Base-by-base conservation (phyloP, 2,113 vertebrate genomes). In the Podarcis raffonei region DNA sequence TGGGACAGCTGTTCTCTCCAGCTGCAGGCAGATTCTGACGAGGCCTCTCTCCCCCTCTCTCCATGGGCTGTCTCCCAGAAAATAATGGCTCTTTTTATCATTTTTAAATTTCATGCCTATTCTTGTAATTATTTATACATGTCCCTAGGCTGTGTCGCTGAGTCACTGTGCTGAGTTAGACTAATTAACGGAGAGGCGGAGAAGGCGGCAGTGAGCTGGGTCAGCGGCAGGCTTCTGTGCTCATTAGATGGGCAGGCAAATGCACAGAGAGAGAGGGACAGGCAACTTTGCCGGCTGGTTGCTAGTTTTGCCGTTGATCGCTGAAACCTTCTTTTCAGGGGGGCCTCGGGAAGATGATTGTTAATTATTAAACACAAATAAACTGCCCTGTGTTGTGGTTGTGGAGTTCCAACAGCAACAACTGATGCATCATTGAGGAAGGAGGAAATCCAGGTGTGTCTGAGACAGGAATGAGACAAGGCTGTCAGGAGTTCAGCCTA, bases 101-200 rank as follows among this genome's bases (percentile, higher is more conserved):
- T 42, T 39, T 86, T 66, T 42, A 42, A 85, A 83, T 75, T 84
- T 8, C 48, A 81, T 89, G 76, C 57, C 81, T 87, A 75, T 85
- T 81, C 83, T 74, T 74, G 62, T 77, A 81, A 84, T 88, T 84
- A 87, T 86, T 68, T 66, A 57, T 66, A 62, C 12, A 42, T 86
- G 83, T 79, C 85, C 85, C 79, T 32, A 12, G 74, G 82, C 87
- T 30, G 65, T 80, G 88, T 32, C 11, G 6, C 42, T 80, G 84
- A 81, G 59, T 90, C 86, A 79, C 69, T 48, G 59, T 37, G 3
- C 68, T 12, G 83, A 76, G 83, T 53, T 53, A n/a, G 35, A 88
- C 48, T 88, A 76, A 92, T 92, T 87, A 90, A 85, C 20, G 12
- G 37, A 39, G 68, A 88, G 80, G 80, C n/a, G 3, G 39, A n/a